Evolutionary conservation across 2,797 vertebrate genomes (phyloP).

Genomic region (Gymnothorax javanicus): DNA sequence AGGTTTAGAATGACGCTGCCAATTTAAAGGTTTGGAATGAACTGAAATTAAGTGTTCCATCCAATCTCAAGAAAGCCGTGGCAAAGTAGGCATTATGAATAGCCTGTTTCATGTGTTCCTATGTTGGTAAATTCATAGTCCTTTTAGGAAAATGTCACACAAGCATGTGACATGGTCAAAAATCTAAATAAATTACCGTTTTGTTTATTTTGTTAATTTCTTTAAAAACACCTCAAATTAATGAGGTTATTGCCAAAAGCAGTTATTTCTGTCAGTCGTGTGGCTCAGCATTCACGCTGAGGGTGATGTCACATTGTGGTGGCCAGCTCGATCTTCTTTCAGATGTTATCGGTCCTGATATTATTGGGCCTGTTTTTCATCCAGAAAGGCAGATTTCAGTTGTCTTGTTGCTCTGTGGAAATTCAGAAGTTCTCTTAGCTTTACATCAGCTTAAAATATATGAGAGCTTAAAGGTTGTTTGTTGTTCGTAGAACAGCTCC

Average conservation of each 20-base stretch:
- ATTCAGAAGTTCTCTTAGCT: background rate
- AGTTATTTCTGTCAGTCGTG: background rate
- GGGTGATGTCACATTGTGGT: background rate
- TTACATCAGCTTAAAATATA: background rate
- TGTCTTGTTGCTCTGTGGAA: background rate
- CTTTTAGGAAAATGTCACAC: background rate
- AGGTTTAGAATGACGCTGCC: background rate
- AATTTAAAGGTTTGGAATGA: constrained; percentile 1
- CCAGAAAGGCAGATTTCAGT: background rate
- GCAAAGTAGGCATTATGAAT: background rate
- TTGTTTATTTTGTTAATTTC: background rate
- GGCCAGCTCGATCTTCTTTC: background rate
- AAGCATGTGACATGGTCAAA: background rate
- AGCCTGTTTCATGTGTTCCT: background rate
- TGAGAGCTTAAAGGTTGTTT: background rate
- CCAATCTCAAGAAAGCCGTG: background rate
- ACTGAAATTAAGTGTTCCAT: background rate
- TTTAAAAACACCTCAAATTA: background rate
- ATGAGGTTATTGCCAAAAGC: background rate
- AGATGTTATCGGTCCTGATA: background rate
- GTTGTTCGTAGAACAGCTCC: background rate
- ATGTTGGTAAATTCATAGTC: background rate
- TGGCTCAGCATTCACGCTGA: background rate
- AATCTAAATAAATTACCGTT: background rate
- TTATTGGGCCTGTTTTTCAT: background rate